phyloP scores from a whole-genome alignment of 1,140 invertebrate species.

The Drosophila malerkotliana region DNA sequence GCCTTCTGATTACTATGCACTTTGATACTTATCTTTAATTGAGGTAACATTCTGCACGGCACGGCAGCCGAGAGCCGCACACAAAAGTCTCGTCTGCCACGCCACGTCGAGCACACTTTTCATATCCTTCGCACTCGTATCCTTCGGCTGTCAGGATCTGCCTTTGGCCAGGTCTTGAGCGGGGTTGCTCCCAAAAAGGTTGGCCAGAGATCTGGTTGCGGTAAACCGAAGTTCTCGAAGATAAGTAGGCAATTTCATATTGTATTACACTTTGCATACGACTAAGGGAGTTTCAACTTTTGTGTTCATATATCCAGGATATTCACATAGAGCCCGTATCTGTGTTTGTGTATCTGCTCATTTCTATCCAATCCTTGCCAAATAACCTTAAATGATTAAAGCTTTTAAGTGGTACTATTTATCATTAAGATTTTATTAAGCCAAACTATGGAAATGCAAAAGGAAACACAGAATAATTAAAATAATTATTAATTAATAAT shows the following conservation, averaged over 20 bases:
- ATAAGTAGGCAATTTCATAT: not conserved
- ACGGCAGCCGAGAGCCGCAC: constrained; percentile 26
- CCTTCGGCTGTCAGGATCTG: constrained; percentile 30
- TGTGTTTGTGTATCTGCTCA: too few relatives aligned
- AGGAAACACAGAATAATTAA: not conserved
- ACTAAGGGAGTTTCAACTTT: not conserved
- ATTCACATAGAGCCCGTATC: too few relatives aligned
- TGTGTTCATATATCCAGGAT: too few relatives aligned
- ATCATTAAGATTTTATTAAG: too few relatives aligned
- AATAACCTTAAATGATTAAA: too few relatives aligned
- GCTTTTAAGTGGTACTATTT: too few relatives aligned
- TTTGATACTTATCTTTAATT: constrained; percentile 83
- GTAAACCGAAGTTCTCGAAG: not conserved
- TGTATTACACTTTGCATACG: not conserved
- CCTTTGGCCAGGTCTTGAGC: not conserved
- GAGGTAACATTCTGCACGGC: constrained; percentile 68
- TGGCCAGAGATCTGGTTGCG: constrained; percentile 9
- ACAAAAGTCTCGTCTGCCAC: constrained; percentile 49
- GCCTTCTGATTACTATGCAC: constrained; percentile 80
- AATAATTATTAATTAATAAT: not conserved
- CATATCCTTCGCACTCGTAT: constrained; percentile 17
- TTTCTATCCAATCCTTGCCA: too few relatives aligned
- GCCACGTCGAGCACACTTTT: constrained; percentile 32
- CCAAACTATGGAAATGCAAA: not conserved
- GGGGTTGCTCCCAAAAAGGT: not conserved